Conservation (phyloP, 2,113 vertebrate genomes). For the Rhinopomastus cyanomelas region DNA sequence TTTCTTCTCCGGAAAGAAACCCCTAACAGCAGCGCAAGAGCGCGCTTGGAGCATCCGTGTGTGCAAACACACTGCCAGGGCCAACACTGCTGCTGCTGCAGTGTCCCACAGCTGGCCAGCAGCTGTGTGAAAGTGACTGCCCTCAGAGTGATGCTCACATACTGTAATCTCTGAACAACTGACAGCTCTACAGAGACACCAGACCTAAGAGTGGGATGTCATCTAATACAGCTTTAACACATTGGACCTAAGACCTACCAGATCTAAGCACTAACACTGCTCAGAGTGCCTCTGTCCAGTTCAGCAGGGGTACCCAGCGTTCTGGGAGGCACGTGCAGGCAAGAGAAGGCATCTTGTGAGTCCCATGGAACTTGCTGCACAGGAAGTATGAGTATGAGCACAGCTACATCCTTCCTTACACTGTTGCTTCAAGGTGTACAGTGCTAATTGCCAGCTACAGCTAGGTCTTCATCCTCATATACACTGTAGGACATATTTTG, state of each 20-base stretch:
- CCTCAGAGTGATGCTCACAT: rapidly evolving
- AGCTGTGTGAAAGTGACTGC: background rate
- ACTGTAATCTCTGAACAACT: background rate
- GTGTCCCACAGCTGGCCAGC: background rate
- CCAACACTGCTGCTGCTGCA: background rate
- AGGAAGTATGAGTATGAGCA: background rate
- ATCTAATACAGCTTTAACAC: no score
- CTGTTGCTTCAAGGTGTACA: background rate
- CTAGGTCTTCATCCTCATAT: background rate
- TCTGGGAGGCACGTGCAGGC: background rate
- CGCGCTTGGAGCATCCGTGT: background rate
- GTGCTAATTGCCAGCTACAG: background rate
- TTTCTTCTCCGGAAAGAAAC: background rate
- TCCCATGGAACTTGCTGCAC: background rate
- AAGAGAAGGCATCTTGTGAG: background rate
- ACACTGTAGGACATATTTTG: background rate
- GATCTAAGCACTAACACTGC: background rate
- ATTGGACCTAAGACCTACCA: no score
- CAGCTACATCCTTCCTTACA: background rate
- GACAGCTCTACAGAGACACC: background rate
- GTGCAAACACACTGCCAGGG: background rate
- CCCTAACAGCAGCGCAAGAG: background rate
- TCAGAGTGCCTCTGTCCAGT: background rate
- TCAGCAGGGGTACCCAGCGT: background rate
- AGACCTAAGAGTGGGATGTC: no score